These are phyloP conservation scores for Teleogryllus oceanicus DNA, from an alignment of 2,888 invertebrate genomes.

Conservation along the genomic window DNA sequence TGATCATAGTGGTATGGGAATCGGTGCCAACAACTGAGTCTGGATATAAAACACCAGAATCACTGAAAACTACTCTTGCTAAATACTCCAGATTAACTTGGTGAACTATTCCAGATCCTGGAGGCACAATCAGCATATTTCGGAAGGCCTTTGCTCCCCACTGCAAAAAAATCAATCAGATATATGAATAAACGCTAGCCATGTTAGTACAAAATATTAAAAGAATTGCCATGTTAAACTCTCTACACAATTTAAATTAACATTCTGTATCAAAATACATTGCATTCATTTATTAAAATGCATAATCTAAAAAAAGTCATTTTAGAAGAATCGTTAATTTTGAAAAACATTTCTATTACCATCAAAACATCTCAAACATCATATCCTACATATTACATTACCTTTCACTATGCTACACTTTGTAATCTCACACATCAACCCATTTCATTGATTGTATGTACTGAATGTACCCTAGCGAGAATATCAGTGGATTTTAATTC, in stretches of 20 bases:
- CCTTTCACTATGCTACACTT: too few species aligned
- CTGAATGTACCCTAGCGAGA: too few species aligned
- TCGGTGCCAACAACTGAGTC: conserved; percentile 96
- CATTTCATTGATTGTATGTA: too few species aligned
- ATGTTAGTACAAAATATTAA: neutral
- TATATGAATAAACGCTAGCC: conserved; percentile 23
- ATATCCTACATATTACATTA: too few species aligned
- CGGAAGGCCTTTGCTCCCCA: conserved; percentile 96
- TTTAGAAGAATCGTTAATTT: too few species aligned
- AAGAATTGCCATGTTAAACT: conserved; percentile 19
- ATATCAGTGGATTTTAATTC: too few species aligned
- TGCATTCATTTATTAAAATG: neutral
- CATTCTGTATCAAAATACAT: neutral
- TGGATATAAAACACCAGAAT: conserved; percentile 66
- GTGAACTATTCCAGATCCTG: conserved; percentile 97
- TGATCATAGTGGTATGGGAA: conserved; percentile 99
- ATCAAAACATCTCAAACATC: too few species aligned
- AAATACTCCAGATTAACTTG: conserved; percentile 97
- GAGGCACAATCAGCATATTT: conserved; percentile 96
- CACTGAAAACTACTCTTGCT: conserved; percentile 82
- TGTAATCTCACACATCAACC: too few species aligned
- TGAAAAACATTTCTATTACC: too few species aligned
- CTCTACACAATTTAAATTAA: neutral
- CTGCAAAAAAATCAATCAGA: conserved; percentile 51
- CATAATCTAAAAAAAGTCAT: too few species aligned